Evolutionary conservation across 1,140 invertebrate species (phyloP), one percentile per base, ranked within the genome.

Genomic region (Drosophila nikananu): DNA sequence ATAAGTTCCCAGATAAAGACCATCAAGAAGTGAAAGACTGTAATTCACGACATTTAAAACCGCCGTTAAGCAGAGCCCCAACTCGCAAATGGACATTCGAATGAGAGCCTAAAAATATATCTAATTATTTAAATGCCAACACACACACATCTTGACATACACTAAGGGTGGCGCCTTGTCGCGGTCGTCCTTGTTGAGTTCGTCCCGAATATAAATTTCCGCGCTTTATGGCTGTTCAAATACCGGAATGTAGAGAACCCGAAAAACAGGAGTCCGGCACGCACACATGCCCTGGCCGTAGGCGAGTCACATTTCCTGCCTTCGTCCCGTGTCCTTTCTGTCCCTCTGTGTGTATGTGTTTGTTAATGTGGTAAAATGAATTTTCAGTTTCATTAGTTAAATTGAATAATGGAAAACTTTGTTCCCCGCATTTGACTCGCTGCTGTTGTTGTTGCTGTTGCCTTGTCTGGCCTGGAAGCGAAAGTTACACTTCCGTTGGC

Each of bases 311-410:
- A 83, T 76, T 84, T 90, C 79, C 79, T 73, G 84, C 64, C 67
- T 51, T 61, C 58, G 77, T 77, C 63, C 78, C 61, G 59, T 30
- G 39, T 54, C 25, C 39, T 44, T 32, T 25, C 25, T 39, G 10
- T 12, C 2, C 44, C 15, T 67, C 21, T 66, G 10, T n/a, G n/a
- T n/a, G n/a, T 86, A 41, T 76, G 75, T 80, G 73, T 86, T 83
- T 84, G 91, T 92, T 91, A 92, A 92, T 92, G 86, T 91, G 91
- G 84, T 82, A 89, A 92, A 91, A 91, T 80, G 86, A 92, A 89
- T 92, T 92, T 92, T 92, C 91, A 91, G 91, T 92, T 92, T 92
- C 91, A 92, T 92, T 92, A 92, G 91, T 92, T 91, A 92, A 92
- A 92, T 92, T 92, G 91, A 92, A 92, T 92, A 92, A 89, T 92